Evolutionary conservation across 2,888 invertebrate genomes (phyloP).

Genomic region (Carpatolechia fugitivella): DNA sequence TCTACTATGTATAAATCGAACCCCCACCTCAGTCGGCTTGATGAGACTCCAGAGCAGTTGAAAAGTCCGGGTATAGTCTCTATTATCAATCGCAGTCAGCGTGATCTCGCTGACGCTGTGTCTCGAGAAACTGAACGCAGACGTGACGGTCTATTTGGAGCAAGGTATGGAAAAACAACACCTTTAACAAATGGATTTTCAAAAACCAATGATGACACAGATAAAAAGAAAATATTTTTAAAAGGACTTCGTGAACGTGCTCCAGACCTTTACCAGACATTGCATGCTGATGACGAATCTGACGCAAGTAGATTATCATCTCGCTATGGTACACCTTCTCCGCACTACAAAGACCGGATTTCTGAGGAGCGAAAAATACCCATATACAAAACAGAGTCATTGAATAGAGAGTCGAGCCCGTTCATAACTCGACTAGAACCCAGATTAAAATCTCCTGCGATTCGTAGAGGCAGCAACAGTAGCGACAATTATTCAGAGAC

Average conservation of each 20-base stretch:
- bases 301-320: slow-evolving; percentile 70
- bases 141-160: slow-evolving; percentile 75
- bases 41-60: slow-evolving; percentile 84
- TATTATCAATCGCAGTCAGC: slow-evolving; percentile 90
- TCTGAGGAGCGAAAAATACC: slow-evolving; percentile 68
- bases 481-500: slow-evolving; percentile 86
- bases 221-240: slow-evolving; percentile 84
- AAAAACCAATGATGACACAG: slow-evolving; percentile 71
- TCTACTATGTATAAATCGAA: slow-evolving; percentile 87
- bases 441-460: slow-evolving; percentile 66
- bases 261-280: slow-evolving; percentile 84
- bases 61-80: slow-evolving; percentile 93
- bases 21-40: slow-evolving; percentile 85
- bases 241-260: slow-evolving; percentile 84
- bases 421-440: slow-evolving; percentile 67
- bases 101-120: slow-evolving; percentile 84
- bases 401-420: slow-evolving; percentile 70
- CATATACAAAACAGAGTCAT: slow-evolving; percentile 69
- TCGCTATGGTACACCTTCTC: slow-evolving; percentile 68
- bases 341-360: slow-evolving; percentile 70
- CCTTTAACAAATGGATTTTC: slow-evolving; percentile 68
- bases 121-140: slow-evolving; percentile 73
- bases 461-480: slow-evolving; percentile 82
- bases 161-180: slow-evolving; percentile 78
- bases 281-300: slow-evolving; percentile 82